Evolutionary conservation across 2,888 invertebrate species (phyloP), one percentile per base, ranked within the genome.

Genomic region (Caenorhabditis afra): DNA sequence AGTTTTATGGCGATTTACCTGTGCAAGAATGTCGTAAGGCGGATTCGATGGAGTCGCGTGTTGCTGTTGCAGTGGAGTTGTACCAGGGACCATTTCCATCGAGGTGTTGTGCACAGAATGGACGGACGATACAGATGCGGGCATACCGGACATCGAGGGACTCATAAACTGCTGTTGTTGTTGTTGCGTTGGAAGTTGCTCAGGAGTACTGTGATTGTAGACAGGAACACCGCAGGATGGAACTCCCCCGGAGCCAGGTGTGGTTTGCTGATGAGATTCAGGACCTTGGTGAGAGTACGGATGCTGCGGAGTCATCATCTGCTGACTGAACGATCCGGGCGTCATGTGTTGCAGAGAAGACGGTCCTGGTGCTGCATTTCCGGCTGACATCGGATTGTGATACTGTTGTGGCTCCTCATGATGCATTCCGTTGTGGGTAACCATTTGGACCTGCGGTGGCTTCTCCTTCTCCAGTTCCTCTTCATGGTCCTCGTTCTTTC

Each of bases 41-140:
- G 53, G 55, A 16, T 66, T 66, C 41, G 67, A 67, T 16, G 57
- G 62, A 49, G 61, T 53, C 20, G 29, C 7, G 29, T 29, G 29
- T 7, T 3, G 29, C 7, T 59, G 67, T 35, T 67, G 75, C 18
- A 58, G 39, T 16, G 68, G 55, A 3, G 65, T n/a, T 3, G 65
- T 57, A 3, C 70, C 75, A 11, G 52, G 57, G 20, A 76, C 64
- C 76, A 73, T 71, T 39, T 81, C 81, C 59, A 79, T 65, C 20
- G 81, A 81, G 14, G 47, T 70, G 16, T 79, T 77, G 44, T 82
- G 84, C 1, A 71, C 78, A 1, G 79, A 79, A 55, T 84, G 84
- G 12, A 79, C 79, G 0, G 84, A 84, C 44, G 78, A 76, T 1
- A 83, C 83, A 3, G 84, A 82, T 0, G 77, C 71, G 0, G 84